Percentiles rank a stretch among this genome's conserved stretches.
Conservation (phyloP, 2,888 invertebrate genomes). For the Pegoplata infirma region DNA sequence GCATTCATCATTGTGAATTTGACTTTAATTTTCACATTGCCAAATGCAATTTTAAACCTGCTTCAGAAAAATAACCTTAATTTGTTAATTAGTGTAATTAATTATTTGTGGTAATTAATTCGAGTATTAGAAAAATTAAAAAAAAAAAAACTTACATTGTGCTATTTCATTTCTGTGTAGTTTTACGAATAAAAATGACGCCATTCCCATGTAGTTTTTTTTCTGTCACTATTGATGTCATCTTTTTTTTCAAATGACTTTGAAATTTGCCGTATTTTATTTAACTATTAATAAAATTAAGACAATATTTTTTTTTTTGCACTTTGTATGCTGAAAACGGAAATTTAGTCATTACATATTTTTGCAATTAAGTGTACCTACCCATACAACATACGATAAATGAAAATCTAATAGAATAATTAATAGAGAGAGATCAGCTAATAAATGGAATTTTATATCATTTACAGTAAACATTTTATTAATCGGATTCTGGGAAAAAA, state of each 20-base stretch:
- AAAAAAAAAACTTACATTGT: not conserved
- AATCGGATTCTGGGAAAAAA: too few relatives aligned
- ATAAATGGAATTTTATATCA: not conserved
- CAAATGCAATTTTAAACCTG: too few relatives aligned
- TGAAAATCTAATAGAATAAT: slow-evolving; percentile 6
- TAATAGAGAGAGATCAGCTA: slow-evolving; percentile 15
- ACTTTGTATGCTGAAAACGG: slow-evolving; percentile 19
- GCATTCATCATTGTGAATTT: too few relatives aligned
- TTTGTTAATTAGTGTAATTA: too few relatives aligned
- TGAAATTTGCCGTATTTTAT: slow-evolving; percentile 43
- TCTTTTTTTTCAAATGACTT: slow-evolving; percentile 40
- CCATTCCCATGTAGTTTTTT: slow-evolving; percentile 39
- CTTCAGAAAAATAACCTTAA: too few relatives aligned
- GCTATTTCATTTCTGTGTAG: not conserved
- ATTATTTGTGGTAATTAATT: too few relatives aligned
- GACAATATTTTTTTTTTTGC: not conserved
- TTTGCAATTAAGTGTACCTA: not conserved
- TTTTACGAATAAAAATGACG: slow-evolving; percentile 48
- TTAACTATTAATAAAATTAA: slow-evolving; percentile 26
- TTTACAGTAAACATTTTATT: not conserved
- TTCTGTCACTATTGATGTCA: slow-evolving; percentile 46
- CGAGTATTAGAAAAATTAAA: not conserved
- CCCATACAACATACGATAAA: too few relatives aligned
- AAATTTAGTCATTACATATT: slow-evolving; percentile 36
- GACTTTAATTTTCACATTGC: too few relatives aligned